Evolutionary conservation across 1,140 invertebrate species (phyloP).

Genomic region (Diabrotica virgifera): DNA sequence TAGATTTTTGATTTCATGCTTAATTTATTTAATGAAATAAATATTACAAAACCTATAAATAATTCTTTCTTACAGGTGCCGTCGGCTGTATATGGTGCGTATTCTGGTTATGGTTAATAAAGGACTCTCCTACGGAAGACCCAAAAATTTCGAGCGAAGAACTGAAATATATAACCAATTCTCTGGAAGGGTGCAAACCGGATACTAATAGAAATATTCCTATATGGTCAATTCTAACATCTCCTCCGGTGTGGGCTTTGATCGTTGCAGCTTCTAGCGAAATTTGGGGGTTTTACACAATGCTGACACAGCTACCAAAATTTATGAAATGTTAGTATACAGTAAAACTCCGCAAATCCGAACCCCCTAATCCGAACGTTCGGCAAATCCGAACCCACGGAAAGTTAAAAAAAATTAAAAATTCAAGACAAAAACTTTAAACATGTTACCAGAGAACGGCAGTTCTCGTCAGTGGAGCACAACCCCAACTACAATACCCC

Average conservation of each 20-base stretch:
- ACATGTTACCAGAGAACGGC: no score
- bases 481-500: no score
- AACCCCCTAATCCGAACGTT: no score
- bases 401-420: no score
- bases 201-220: constrained; percentile 50
- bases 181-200: constrained; percentile 36
- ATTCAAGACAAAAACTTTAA: no score
- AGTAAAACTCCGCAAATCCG: no score
- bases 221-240: constrained; percentile 71
- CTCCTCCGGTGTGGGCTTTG: constrained; percentile 76
- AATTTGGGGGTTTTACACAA: constrained; percentile 89
- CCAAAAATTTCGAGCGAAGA: constrained; percentile 70
- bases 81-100: constrained; percentile 49
- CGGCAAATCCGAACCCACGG: no score
- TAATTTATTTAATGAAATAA: no score
- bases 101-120: constrained; percentile 65
- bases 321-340: constrained; percentile 72
- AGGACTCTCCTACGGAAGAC: constrained; percentile 75
- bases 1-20: no score
- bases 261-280: constrained; percentile 77
- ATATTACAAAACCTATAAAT: no score
- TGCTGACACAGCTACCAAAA: constrained; percentile 84
- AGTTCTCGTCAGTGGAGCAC: no score
- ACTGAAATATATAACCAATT: constrained; percentile 70
- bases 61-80: not conserved